phyloP scores from a whole-genome alignment of 2,888 invertebrate genomes.

The Unio pictorum region DNA sequence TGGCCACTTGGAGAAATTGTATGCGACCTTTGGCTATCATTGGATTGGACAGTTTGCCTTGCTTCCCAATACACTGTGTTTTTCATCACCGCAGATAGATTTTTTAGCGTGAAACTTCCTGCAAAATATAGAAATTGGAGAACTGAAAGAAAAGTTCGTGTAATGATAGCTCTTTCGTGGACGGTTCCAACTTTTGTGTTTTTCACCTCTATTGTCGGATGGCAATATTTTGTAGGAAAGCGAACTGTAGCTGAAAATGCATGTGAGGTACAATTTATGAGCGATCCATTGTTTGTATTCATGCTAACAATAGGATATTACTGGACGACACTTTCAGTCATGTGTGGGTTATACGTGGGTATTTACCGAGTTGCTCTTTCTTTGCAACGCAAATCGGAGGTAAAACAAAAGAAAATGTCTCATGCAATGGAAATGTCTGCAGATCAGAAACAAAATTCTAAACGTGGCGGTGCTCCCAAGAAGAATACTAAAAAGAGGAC shows the following conservation, averaged over 20 bases:
- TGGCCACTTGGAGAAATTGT: slow-evolving; percentile 97
- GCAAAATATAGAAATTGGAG: slow-evolving; percentile 98
- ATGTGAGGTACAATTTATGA: slow-evolving; percentile 97
- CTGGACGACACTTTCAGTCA: slow-evolving; percentile 96
- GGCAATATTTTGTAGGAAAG: slow-evolving; percentile 97
- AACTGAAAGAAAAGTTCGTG: slow-evolving; percentile 91
- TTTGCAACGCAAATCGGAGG: slow-evolving; percentile 97
- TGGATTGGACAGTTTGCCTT: slow-evolving; percentile 98
- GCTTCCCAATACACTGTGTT: slow-evolving; percentile 99
- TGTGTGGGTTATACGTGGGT: slow-evolving; percentile 95
- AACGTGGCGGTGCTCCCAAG: slow-evolving; percentile 11
- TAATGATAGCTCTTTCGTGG: slow-evolving; percentile 98
- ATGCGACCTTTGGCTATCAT: slow-evolving; percentile 98
- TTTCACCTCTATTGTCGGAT: slow-evolving; percentile 98
- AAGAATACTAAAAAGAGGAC: slow-evolving; percentile 33
- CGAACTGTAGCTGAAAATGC: slow-evolving; percentile 89
- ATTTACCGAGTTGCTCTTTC: slow-evolving; percentile 98
- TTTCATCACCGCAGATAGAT: slow-evolving; percentile 97
- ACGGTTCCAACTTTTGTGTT: slow-evolving; percentile 95
- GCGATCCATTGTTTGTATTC: slow-evolving; percentile 97
- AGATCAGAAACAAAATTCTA: slow-evolving; percentile 27
- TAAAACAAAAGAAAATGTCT: slow-evolving; percentile 86
- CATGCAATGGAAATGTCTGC: slow-evolving; percentile 70
- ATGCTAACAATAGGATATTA: slow-evolving; percentile 97
- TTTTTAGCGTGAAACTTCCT: slow-evolving; percentile 98